Percentiles rank a stretch among this genome's conserved stretches.
These are phyloP conservation scores for Diphyllodes magnificus DNA, from an alignment of 2,113 vertebrate species.

Conservation along the genomic window DNA sequence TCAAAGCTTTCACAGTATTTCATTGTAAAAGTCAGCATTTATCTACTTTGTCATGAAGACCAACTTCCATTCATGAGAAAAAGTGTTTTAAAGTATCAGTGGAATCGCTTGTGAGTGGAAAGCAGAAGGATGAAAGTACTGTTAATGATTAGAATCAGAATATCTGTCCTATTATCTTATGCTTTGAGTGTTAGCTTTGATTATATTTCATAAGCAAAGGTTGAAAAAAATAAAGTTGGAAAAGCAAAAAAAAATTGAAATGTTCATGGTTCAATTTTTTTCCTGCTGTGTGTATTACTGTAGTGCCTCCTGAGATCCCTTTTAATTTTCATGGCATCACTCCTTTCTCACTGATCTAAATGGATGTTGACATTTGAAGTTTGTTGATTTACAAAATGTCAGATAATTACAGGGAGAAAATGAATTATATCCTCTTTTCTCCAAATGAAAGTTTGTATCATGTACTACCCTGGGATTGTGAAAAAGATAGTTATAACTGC, in stretches of 20 bases:
- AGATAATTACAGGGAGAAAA: conserved; percentile 43
- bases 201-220: not conserved
- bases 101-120: not conserved
- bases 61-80: not conserved
- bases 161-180: not conserved
- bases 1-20: conserved; percentile 33
- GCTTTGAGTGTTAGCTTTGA: not conserved
- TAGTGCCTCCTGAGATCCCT: conserved; percentile 26
- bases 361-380: conserved; percentile 56
- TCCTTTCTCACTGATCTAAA: conserved; percentile 46
- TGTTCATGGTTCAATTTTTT: not conserved
- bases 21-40: conserved; percentile 40
- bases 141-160: not conserved
- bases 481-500: not conserved
- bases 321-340: conserved; percentile 29
- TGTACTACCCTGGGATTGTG: not conserved
- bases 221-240: not conserved
- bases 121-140: not conserved
- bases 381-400: conserved; percentile 58
- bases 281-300: not conserved
- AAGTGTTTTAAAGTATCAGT: not conserved
- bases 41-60: not conserved
- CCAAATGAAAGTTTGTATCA: not conserved
- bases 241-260: not conserved
- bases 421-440: not conserved